Conservation (phyloP, 2,888 invertebrate genomes). For the Melanotus villosus region DNA sequence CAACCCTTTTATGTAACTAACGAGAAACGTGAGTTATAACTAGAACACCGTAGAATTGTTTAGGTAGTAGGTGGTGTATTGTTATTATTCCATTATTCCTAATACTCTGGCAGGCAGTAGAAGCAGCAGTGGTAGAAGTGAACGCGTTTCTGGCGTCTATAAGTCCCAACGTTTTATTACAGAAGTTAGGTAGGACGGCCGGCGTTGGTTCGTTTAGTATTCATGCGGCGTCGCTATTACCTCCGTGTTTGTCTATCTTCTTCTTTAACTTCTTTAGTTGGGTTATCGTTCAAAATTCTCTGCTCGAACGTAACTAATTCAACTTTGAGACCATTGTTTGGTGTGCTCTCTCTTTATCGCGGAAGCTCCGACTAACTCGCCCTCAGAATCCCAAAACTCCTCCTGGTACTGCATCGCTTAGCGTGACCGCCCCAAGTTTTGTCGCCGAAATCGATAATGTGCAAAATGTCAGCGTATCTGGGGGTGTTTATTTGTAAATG, state of each 20-base stretch:
- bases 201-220: constrained; percentile 46
- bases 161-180: constrained; percentile 40
- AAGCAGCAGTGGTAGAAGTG: constrained; percentile 12
- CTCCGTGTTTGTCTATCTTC: constrained; percentile 52
- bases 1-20: too few relatives aligned
- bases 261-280: constrained; percentile 65
- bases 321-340: constrained; percentile 68
- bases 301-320: constrained; percentile 69
- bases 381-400: constrained; percentile 51
- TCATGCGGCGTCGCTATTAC: constrained; percentile 49
- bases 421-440: constrained; percentile 35
- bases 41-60: too few relatives aligned
- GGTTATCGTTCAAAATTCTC: constrained; percentile 69
- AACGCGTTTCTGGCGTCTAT: constrained; percentile 19
- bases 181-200: constrained; percentile 40
- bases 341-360: constrained; percentile 54
- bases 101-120: background rate
- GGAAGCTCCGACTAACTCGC: constrained; percentile 48
- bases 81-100: constrained; percentile 18
- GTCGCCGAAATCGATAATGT: constrained; percentile 44
- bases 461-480: constrained; percentile 41
- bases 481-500: constrained; percentile 58
- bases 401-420: constrained; percentile 23
- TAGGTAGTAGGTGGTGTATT: background rate
- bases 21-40: too few relatives aligned